Conservation (phyloP, 92 coral and sea anemone genomes). For the Nematostella vectensis region DNA sequence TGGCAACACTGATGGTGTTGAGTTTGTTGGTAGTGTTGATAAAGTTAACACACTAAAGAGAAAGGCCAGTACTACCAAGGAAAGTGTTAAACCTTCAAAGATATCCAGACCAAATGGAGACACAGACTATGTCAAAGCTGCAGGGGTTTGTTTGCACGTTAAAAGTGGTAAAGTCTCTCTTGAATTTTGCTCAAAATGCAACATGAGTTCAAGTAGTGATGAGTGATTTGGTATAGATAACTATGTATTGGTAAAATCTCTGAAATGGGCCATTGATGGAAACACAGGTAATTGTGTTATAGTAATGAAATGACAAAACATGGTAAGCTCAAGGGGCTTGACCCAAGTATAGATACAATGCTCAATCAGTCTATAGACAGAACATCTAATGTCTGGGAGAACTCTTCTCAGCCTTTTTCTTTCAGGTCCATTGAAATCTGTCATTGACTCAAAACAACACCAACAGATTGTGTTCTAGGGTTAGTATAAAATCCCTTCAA, state of each 20-base stretch:
- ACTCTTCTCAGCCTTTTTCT: slow-evolving; percentile 6
- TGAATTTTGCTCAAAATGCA: slow-evolving; percentile 80
- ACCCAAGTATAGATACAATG: no score
- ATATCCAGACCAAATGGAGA: slow-evolving; percentile 9
- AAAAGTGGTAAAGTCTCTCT: slow-evolving; percentile 68
- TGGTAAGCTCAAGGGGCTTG: no score
- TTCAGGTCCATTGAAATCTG: slow-evolving; percentile 54
- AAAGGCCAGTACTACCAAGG: slow-evolving; percentile 6
- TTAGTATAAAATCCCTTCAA: no score
- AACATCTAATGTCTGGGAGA: background rate
- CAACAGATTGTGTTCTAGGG: no score
- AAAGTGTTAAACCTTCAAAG: slow-evolving; percentile 6
- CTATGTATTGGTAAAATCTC: no score
- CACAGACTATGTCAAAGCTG: slow-evolving; percentile 11
- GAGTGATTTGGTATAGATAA: no score
- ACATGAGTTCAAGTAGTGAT: slow-evolving; percentile 37
- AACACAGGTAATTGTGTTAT: no score
- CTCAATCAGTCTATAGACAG: no score
- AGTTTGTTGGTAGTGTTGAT: slow-evolving; percentile 36
- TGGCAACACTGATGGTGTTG: slow-evolving; percentile 46
- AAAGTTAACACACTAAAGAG: slow-evolving; percentile 22
- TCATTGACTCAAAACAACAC: no score
- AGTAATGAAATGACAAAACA: no score
- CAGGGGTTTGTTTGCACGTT: slow-evolving; percentile 87
- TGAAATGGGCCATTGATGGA: no score